Conservation (phyloP, 2,113 vertebrate genomes). For the Amia ocellicauda region DNA sequence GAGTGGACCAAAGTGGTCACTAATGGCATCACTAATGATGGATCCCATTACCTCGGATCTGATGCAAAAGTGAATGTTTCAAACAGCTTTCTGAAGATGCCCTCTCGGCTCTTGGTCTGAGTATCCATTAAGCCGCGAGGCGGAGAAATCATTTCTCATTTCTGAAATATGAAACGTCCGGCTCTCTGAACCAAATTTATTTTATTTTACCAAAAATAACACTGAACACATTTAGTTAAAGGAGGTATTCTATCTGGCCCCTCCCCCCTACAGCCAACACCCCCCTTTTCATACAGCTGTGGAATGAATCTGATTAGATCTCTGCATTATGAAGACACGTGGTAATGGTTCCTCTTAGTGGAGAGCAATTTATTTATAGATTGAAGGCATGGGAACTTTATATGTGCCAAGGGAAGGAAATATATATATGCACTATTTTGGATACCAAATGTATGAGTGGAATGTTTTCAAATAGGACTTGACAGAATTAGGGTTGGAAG, state of each 20-base stretch:
- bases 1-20: constrained; percentile 52
- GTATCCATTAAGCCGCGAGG: constrained; percentile 43
- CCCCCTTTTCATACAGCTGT: not conserved
- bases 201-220: constrained; percentile 27
- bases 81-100: constrained; percentile 49
- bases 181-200: constrained; percentile 1
- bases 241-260: not conserved
- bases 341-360: not conserved
- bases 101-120: constrained; percentile 48
- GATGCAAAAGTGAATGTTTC: constrained; percentile 49
- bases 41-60: constrained; percentile 56
- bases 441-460: too few species aligned
- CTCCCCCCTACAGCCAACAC: not conserved
- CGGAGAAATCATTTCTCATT: constrained; percentile 33
- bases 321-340: not conserved
- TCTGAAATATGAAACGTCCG: constrained; percentile 32
- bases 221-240: constrained; percentile 13
- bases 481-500: too few species aligned
- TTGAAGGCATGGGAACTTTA: not conserved
- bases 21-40: constrained; percentile 64
- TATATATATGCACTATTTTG: too few species aligned
- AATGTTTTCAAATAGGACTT: not conserved
- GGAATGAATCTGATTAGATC: constrained; percentile 7
- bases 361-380: constrained; percentile 9
- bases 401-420: not conserved